Evolutionary conservation across 2,113 vertebrate species (phyloP), one percentile per base, ranked within the genome.

Genomic region (Mionectes macconnelli): DNA sequence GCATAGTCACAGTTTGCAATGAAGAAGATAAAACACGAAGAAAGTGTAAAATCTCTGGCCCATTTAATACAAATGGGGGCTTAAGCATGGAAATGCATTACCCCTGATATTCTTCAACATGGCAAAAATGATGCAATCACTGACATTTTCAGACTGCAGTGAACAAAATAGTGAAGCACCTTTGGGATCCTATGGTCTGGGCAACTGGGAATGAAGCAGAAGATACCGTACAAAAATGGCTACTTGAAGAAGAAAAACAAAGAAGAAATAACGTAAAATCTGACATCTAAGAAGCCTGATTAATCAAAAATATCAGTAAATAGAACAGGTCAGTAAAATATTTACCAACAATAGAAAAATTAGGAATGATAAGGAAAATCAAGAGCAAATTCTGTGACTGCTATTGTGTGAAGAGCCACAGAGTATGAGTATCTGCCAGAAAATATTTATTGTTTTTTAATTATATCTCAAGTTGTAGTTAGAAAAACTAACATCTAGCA

Each of bases 11-110:
- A 72, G 52, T 44, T 53, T 60, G 40, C n/a, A 89, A 14, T 39
- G 77, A 75, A 70, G 67, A 96, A 90, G 87, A 79, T 44, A 22
- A 20, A 94, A 35, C 66, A 85, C 64, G 20, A 93, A 93, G 14
- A 42, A 27, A 40, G 70, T 85, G 49, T 85, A 76, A 91, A 93
- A 93, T 57, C 75, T 94, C 77, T 56, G 44, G 56, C 44, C 44
- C 57, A 50, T 72, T 72, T 82, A 75, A 72, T 72, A 87, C 14
- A 84, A 89, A 82, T 72, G 44, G 89, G 8, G 17, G 60, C 91
- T 72, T 82, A 91, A 82, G 24, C 44, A 89, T 39, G 62, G 56
- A 90, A 94, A 79, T 64, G 22, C 18, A 87, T 87, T 82, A 84
- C 53, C 52, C 39, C 27, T 0, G 1, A 10, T 79, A 52, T 44